Evolutionary conservation across 1,140 invertebrate genomes (phyloP).

Genomic region (Neotoxoptera formosana): DNA sequence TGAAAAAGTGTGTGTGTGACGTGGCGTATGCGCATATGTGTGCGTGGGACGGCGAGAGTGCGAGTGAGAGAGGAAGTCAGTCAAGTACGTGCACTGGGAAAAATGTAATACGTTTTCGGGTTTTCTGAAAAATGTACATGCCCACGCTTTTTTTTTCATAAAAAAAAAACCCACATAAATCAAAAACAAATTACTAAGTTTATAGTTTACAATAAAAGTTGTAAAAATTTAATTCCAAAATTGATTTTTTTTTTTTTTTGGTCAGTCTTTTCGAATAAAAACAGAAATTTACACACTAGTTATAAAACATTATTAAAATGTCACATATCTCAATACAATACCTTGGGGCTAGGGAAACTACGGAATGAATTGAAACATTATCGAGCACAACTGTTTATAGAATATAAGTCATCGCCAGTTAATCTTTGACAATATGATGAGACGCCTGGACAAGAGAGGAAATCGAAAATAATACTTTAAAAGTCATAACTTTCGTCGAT

Average conservation of each 20-base stretch:
- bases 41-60: background rate
- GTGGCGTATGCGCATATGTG: too few relatives aligned
- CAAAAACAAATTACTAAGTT: slow-evolving; percentile 45
- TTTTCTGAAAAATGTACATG: background rate
- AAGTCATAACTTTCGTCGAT: background rate
- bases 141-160: background rate
- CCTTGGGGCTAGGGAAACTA: background rate
- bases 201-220: slow-evolving; percentile 10
- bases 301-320: background rate
- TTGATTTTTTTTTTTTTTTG: slow-evolving; percentile 3
- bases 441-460: background rate
- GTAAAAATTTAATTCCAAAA: slow-evolving; percentile 25
- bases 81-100: background rate
- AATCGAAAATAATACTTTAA: background rate
- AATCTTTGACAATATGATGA: background rate
- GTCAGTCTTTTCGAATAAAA: background rate
- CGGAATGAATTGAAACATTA: background rate
- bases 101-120: slow-evolving; percentile 24
- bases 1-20: background rate
- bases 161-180: slow-evolving; percentile 28
- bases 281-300: background rate
- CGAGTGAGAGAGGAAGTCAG: background rate
- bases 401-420: background rate
- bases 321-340: background rate
- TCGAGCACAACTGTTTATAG: background rate